Base-by-base conservation (phyloP, 2,888 invertebrate genomes). In the Bellardia pandia region DNA sequence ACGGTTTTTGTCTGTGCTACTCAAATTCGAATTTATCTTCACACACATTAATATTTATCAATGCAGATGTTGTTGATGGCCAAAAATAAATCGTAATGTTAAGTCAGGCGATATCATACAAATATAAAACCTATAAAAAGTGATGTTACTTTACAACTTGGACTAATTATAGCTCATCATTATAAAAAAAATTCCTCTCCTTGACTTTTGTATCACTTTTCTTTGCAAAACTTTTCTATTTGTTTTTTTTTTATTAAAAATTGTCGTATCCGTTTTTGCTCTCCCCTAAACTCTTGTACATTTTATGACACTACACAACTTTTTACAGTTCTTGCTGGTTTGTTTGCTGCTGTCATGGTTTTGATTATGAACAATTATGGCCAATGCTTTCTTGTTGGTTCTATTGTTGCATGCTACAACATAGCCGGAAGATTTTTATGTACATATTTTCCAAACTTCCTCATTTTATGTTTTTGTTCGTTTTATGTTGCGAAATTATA, bases 401-500 rank as follows among this genome's bases (percentile, higher is more conserved):
- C 23, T 23, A 23, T 51, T 78, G 66, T 76, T 82, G 76, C 79
- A 72, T 86, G 83, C n/a, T 51, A 78, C 62, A 60, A 45, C 45
- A 45, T 58, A 45, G 64, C 83, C 76, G 76, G 37, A 83, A 56
- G 77, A 77, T 75, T 74, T 85, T 85, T 75, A 78, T 87, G 74
- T 75, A 81, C 85, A 74, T 60, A 40, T 30, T 78, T 79, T 76
- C 74, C 45, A 74, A 74, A 62, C 58, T 74, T 79, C 68, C 45
- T 66, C 23, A 77, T 51, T 81, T 62, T 23, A 40, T 66, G 3
- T 71, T 79, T 51, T 62, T 69, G 48, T 76, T 76, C 51, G 14
- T 78, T 68, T 81, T 78, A 75, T 75, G 58, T 74, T 66, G 62
- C 66, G 51, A 84, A 84, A 84, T 81, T 87, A 81, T 81, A 78